Conservation (phyloP, 2,113 vertebrate species). For the Myanophis thanlyinensis region DNA sequence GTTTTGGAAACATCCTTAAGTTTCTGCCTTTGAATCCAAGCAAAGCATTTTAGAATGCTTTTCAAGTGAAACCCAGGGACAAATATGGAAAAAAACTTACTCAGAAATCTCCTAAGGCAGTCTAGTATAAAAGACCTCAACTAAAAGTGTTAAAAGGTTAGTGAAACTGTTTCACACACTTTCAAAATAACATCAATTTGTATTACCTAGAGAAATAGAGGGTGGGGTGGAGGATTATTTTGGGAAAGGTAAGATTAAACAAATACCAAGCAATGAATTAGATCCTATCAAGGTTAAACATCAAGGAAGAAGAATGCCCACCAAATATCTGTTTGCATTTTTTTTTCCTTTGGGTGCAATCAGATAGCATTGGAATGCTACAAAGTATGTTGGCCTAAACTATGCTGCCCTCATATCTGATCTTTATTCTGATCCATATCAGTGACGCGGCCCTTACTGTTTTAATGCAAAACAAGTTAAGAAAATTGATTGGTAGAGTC, state of each 20-base stretch:
- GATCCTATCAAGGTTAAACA: background rate
- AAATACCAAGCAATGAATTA: background rate
- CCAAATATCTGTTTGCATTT: background rate
- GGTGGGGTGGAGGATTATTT: background rate
- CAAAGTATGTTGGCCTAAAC: background rate
- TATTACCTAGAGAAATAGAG: background rate
- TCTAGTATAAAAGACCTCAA: background rate
- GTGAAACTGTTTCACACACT: background rate
- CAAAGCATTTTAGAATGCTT: background rate
- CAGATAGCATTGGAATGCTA: background rate
- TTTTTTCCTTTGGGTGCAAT: background rate
- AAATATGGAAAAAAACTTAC: background rate
- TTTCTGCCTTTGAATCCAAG: background rate
- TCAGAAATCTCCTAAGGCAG: background rate
- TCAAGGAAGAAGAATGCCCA: background rate
- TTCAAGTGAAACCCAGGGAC: background rate
- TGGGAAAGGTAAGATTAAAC: background rate
- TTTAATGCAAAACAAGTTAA: background rate
- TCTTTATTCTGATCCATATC: background rate
- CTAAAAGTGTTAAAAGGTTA: slow-evolving; percentile 15
- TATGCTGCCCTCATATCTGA: background rate
- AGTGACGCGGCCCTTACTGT: background rate
- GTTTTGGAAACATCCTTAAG: background rate
- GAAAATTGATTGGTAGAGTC: background rate
- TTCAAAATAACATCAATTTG: background rate